Evolutionary conservation across 1,140 invertebrate species (phyloP), one percentile per base, ranked within the genome.

Genomic region (Eciton burchellii): DNA sequence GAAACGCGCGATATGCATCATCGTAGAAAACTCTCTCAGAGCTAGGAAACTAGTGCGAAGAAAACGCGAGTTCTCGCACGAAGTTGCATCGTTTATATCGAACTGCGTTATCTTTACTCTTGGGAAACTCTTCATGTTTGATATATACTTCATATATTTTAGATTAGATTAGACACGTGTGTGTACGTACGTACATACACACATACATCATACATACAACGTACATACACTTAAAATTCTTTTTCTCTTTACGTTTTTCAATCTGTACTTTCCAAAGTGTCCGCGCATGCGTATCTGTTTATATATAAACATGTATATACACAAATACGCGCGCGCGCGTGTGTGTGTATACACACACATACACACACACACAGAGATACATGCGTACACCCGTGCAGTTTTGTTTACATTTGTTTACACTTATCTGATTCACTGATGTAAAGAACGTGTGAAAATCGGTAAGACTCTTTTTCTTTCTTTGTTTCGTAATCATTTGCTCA

Each of bases 131-230:
- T 76, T 76, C 16, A 52, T 41, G 73, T 52, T 14, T 49, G 6
- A 68, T 72, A 11, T 29, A 26, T 56, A 45, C 21, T 70, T 70
- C 24, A 57, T 21, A 77, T 35, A 14, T 56, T 63, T 49, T n/a
- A 68, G 63, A 79, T 79, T 79, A 68, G 63, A 68, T 79, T 79
- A 79, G 16, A 29, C 57, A 35, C 6, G 16, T 62, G n/a, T 1
- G 6, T 29, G 21, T 14, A n/a, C 47, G n/a, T 43, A 60, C 6
- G 29, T 35, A 35, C 9, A 62, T n/a, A 62, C 26, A 9, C 29
- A 60, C 6, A 60, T 19, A 62, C 11, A 60, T 60, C n/a, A n/a
- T n/a, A n/a, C n/a, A n/a, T n/a, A n/a, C n/a, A n/a, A 16, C 59
- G 26, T 49, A 35, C 66, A 16, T 73, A 45, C 29, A 21, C 66